phyloP scores from a whole-genome alignment of 1,140 invertebrate species.

The Drosophila chauvacae region DNA sequence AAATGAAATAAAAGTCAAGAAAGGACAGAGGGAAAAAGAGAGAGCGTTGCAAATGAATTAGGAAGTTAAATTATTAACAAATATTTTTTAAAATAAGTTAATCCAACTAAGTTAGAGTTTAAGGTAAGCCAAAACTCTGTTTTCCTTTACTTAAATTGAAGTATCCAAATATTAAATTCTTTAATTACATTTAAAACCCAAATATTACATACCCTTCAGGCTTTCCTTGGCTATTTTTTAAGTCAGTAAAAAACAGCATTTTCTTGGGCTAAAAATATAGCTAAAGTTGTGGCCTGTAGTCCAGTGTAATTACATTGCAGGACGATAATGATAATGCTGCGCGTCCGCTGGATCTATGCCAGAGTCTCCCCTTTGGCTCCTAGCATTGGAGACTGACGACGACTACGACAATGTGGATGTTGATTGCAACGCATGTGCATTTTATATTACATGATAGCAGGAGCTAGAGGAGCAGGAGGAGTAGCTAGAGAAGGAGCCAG shows the following conservation, averaged over 20 bases:
- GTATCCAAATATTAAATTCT: background rate
- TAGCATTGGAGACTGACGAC: constrained; percentile 5
- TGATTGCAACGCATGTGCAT: constrained; percentile 59
- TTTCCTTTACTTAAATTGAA: background rate
- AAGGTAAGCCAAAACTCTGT: background rate
- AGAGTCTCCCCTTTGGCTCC: constrained; percentile 3
- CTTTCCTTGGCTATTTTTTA: background rate
- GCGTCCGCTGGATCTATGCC: constrained; percentile 23
- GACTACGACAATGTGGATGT: constrained; percentile 54
- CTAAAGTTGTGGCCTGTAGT: background rate
- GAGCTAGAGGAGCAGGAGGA: background rate
- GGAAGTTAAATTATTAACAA: no score
- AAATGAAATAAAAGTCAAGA: no score
- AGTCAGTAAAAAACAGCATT: background rate
- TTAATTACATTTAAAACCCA: background rate
- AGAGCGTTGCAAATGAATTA: background rate
- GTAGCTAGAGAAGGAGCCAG: background rate
- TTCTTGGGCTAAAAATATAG: background rate
- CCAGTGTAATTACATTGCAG: constrained; percentile 32
- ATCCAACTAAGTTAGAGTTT: background rate
- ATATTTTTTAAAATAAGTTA: background rate
- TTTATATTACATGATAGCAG: constrained; percentile 54
- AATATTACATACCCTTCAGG: background rate
- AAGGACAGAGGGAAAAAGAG: background rate
- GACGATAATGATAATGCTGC: constrained; percentile 46